Evolutionary conservation across 1,140 invertebrate species (phyloP), one percentile per base, ranked within the genome.

Genomic region (Drosophila trapezifrons): DNA sequence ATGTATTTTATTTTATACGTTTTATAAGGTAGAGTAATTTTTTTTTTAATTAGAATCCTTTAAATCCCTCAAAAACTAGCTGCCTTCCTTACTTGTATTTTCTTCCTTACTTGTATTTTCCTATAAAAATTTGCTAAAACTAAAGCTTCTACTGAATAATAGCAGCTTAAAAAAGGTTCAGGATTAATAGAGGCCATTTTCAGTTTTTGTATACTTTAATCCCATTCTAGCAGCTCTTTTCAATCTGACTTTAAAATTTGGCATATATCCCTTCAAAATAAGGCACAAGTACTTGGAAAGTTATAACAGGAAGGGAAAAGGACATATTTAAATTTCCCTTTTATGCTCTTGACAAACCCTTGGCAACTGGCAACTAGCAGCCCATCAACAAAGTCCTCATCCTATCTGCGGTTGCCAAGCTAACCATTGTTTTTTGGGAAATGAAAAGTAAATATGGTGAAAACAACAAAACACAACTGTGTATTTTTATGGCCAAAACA

Each of bases 401-500:
- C 13, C 17, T 35, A 10, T 2, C 25, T 47, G 2, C 43, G 42
- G 63, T 66, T 47, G 22, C 42, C 20, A 47, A 38, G 63, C 22
- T 49, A 45, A 63, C 57, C 32, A 42, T 42, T 67, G 47, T 63
- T 40, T 47, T 67, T 49, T 29, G 25, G 35, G 13, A 55, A 54
- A 37, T 12, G n/a, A 18, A 69, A 70, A 43, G 47, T 52, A 55
- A 67, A 55, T 46, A 65, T 46, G 32, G 15, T 20, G 12, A n/a
- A 22, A 40, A 40, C 45, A 67, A 52, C 17, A 29, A n/a, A n/a
- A 40, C 37, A 40, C 29, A 55, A 32, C 29, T 49, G 42, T 29
- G 22, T 27, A 35, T 15, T 49, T 72, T 74, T 25, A 55, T 51
- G 51, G 32, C 35, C 37, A 65, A 64, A 75, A 64, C 17, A 10